phyloP scores from a whole-genome alignment of 2,797 vertebrate genomes.

The Florisuga fusca region DNA sequence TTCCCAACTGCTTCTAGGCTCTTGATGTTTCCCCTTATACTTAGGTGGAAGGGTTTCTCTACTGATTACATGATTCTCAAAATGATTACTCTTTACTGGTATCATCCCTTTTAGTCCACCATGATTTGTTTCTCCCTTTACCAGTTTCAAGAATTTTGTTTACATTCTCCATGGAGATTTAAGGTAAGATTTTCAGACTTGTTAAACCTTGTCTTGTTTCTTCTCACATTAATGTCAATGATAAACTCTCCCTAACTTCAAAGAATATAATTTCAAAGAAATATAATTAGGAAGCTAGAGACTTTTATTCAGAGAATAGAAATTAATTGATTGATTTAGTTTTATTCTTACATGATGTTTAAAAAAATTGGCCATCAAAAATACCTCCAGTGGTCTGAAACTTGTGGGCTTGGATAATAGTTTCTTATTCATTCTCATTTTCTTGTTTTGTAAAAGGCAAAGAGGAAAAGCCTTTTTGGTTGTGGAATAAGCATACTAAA shows the following conservation, averaged over 20 bases:
- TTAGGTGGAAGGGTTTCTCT: background rate
- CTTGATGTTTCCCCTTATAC: background rate
- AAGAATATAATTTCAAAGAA: background rate
- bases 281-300: background rate
- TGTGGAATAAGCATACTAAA: background rate
- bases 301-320: background rate
- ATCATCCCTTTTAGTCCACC: background rate
- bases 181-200: background rate
- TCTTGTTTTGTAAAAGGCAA: background rate
- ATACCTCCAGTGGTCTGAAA: background rate
- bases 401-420: background rate
- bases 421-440: background rate
- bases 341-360: background rate
- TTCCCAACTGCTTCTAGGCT: background rate
- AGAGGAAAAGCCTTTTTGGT: background rate
- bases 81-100: background rate
- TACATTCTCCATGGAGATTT: background rate
- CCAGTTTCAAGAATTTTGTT: background rate
- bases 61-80: background rate
- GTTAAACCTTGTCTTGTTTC: background rate
- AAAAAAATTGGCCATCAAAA: background rate
- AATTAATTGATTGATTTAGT: background rate
- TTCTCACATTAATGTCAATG: background rate
- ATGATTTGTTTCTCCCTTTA: background rate
- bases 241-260: background rate